Conservation (phyloP, 2,797 vertebrate species). For the Tapera naevia region DNA sequence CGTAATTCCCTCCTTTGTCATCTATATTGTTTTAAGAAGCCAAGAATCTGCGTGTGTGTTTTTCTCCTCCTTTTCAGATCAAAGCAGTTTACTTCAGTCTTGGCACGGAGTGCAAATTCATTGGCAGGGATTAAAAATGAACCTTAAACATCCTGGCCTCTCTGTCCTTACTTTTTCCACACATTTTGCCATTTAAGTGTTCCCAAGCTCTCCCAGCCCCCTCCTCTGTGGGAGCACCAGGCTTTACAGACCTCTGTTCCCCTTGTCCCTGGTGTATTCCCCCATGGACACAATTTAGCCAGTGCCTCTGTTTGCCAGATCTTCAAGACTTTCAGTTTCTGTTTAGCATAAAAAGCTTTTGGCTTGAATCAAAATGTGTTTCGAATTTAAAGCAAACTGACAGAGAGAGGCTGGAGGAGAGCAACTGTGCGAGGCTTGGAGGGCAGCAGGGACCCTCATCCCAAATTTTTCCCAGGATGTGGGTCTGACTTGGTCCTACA, state of each 20-base stretch:
- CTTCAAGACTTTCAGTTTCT: constrained; percentile 62
- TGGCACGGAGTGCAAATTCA: constrained; percentile 47
- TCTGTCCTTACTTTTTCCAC: constrained; percentile 36
- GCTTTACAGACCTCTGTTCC: not conserved
- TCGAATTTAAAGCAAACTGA: constrained; percentile 10
- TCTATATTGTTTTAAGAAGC: constrained; percentile 38
- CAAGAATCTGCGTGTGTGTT: constrained; percentile 1
- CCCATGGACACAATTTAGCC: not conserved
- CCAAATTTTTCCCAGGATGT: not conserved
- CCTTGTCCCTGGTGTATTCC: not conserved
- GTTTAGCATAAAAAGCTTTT: constrained; percentile 36
- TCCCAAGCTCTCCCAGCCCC: constrained; percentile 3
- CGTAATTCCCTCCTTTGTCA: constrained; percentile 41
- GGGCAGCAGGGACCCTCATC: not conserved
- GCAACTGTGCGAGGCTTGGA: not conserved
- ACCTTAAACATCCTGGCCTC: constrained; percentile 41
- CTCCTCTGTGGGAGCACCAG: not conserved
- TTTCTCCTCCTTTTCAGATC: constrained; percentile 52
- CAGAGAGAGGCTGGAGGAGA: not conserved
- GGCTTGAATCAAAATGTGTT: not conserved
- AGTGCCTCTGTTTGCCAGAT: constrained; percentile 14
- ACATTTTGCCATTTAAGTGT: not conserved
- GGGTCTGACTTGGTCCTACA: not conserved
- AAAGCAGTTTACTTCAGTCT: constrained; percentile 62
- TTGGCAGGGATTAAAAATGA: constrained; percentile 37